Evolutionary conservation across 2,888 invertebrate genomes (phyloP), one percentile per base, ranked within the genome.

Genomic region (Microctonus brassicae): DNA sequence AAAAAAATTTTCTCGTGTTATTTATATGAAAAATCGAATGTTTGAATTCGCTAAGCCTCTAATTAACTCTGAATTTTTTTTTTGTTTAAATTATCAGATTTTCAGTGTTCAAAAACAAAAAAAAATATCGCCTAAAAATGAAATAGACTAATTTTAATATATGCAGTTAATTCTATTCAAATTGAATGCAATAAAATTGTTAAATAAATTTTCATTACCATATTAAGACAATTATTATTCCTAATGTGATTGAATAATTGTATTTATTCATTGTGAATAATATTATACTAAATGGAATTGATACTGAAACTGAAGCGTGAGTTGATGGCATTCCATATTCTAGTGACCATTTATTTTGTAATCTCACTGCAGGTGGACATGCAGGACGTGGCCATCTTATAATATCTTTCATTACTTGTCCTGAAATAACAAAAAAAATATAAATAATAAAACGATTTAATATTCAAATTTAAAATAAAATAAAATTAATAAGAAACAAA

Each of bases 291-390:
- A 96, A 95, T 47, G 97, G 97, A 80, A 97, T 94, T 0, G 95
- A 94, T 17, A 95, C 91, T 0, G 94, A 95, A 47, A 96, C 94
- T 95, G 97, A 96, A 7, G 97, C 96, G 88, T 97, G 97, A 0
- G 97, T 97, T 13, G 97, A 97, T 1, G 97, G 97, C 95, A 97
- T 96, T 13, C 97, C 97, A 89, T 96, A 97, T 85, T 97, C 97
- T 78, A 95, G 88, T 1, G 94, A 93, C 95, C 97, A 97, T 88
- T 96, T 95, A 58, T 91, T 91, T 85, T 97, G 97, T 55, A 97
- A 87, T 79, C 94, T 92, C 74, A 94, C 90, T 0, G 95, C 96
- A 0, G 97, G 97, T 65, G 94, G 94, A 70, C 90, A 90, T 0
- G 93, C 91, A 0, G 97, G 97, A 74, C 97, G 90, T 1, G 96